Evolutionary conservation across 1,140 invertebrate genomes (phyloP).

Genomic region (Drosophila trapezifrons): DNA sequence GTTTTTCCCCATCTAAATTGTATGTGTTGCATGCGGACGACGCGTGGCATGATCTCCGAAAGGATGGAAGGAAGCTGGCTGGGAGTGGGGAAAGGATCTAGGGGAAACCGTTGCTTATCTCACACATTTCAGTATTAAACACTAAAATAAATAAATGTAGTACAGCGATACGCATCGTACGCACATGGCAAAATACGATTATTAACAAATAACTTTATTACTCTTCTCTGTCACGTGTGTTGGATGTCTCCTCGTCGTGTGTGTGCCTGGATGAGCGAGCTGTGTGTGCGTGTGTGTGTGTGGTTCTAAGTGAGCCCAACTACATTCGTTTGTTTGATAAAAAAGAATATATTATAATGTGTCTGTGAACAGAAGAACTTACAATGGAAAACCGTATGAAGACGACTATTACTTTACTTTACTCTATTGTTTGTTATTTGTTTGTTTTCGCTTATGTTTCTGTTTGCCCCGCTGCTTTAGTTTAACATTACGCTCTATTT

Average conservation of each 20-base stretch:
- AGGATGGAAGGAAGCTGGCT: slow-evolving; percentile 3
- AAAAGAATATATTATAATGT: slow-evolving; percentile 41
- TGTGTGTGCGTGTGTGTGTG: slow-evolving; percentile 18
- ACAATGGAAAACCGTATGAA: slow-evolving; percentile 59
- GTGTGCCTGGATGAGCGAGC: slow-evolving; percentile 26
- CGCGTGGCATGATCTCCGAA: neutral
- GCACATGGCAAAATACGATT: slow-evolving; percentile 72
- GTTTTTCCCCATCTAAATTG: slow-evolving; percentile 6
- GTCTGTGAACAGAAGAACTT: slow-evolving; percentile 47
- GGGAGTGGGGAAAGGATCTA: slow-evolving; percentile 12
- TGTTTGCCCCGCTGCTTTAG: slow-evolving; percentile 42
- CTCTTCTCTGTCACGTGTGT: slow-evolving; percentile 22
- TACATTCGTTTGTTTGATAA: slow-evolving; percentile 35
- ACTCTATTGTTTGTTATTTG: slow-evolving; percentile 60
- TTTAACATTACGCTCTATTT: slow-evolving; percentile 69
- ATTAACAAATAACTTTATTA: slow-evolving; percentile 78
- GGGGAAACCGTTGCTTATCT: slow-evolving; percentile 58
- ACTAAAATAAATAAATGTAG: slow-evolving; percentile 70
- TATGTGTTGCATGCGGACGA: neutral
- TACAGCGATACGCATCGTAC: slow-evolving; percentile 60
- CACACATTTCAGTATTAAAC: slow-evolving; percentile 28
- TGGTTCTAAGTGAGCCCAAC: slow-evolving; percentile 32
- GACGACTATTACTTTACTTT: slow-evolving; percentile 48
- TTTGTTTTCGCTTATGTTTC: slow-evolving; percentile 20
- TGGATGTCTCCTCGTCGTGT: slow-evolving; percentile 32